A percentile compares a stretch with the other conserved stretches of the same genome.
Evolutionary conservation across 2,888 invertebrate species (phyloP).

Genomic region (Sarcophaga variegata): DNA sequence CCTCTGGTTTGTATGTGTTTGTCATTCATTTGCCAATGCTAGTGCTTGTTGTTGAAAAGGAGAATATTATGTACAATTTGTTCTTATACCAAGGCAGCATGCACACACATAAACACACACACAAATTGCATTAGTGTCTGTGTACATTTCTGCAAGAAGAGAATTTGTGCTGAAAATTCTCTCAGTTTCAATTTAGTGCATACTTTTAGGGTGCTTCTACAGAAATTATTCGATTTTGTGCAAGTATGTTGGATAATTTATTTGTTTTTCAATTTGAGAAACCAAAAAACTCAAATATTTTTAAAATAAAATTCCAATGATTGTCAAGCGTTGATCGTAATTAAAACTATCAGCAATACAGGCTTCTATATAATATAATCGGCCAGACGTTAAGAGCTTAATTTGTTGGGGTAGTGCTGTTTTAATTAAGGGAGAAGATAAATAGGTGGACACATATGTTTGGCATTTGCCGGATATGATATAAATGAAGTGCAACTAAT

Average conservation of each 20-base stretch:
- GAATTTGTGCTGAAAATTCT: slow-evolving; percentile 3
- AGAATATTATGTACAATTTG: slow-evolving; percentile 25
- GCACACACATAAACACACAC: neutral
- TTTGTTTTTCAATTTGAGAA: too few relatives aligned
- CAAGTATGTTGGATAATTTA: neutral
- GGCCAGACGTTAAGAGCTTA: too few relatives aligned
- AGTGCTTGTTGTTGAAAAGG: slow-evolving; percentile 62
- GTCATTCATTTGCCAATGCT: slow-evolving; percentile 66
- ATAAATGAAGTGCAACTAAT: too few relatives aligned
- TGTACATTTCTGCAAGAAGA: slow-evolving; percentile 67
- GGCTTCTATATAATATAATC: too few relatives aligned
- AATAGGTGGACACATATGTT: too few relatives aligned
- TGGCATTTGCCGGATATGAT: too few relatives aligned
- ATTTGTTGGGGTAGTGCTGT: too few relatives aligned
- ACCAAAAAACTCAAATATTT: too few relatives aligned
- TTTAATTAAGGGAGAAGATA: too few relatives aligned
- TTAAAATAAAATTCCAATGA: too few relatives aligned
- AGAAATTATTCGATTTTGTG: neutral
- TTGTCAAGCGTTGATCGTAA: too few relatives aligned
- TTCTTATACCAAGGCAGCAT: neutral
- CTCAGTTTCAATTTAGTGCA: slow-evolving; percentile 13
- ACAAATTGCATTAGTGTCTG: slow-evolving; percentile 71
- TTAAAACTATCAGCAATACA: too few relatives aligned
- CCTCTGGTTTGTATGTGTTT: slow-evolving; percentile 74
- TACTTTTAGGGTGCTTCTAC: slow-evolving; percentile 3